Conservation (phyloP, 2,113 vertebrate species). For the Chauna torquata region DNA sequence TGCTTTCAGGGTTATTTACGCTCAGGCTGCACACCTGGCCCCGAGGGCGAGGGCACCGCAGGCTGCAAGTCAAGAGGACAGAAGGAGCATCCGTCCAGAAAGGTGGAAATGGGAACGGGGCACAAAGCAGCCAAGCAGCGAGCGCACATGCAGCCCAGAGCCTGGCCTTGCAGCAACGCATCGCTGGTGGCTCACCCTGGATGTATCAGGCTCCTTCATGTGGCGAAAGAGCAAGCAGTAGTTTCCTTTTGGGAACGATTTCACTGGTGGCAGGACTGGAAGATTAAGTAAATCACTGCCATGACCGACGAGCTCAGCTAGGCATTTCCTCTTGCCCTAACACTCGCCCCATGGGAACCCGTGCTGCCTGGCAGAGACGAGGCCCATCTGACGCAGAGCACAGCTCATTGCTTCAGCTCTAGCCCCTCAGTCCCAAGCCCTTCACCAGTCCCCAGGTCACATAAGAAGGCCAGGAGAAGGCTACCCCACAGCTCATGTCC, state of each 20-base stretch:
- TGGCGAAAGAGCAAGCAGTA: background rate
- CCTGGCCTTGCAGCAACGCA: background rate
- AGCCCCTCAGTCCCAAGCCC: background rate
- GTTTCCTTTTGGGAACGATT: background rate
- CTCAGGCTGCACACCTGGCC: too few relatives aligned
- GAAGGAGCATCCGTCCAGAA: too few relatives aligned
- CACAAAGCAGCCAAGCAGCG: too few relatives aligned
- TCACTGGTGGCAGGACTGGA: background rate
- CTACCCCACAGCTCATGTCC: rapidly evolving
- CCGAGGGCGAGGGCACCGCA: too few relatives aligned
- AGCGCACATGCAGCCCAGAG: too few relatives aligned
- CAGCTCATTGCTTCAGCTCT: background rate
- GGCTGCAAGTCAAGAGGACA: too few relatives aligned
- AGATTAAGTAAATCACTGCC: background rate
- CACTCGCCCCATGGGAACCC: background rate
- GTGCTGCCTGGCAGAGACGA: too few relatives aligned
- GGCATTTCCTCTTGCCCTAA: background rate
- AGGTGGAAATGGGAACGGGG: too few relatives aligned
- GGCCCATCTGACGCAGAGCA: too few relatives aligned
- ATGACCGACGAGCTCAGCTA: background rate
- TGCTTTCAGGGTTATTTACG: too few relatives aligned
- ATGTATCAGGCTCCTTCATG: background rate
- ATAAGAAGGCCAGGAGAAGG: background rate
- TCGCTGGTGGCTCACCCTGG: rapidly evolving
- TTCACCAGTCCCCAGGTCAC: background rate